Evolutionary conservation across 1,140 invertebrate genomes (phyloP).

Genomic region (Apis florea): DNA sequence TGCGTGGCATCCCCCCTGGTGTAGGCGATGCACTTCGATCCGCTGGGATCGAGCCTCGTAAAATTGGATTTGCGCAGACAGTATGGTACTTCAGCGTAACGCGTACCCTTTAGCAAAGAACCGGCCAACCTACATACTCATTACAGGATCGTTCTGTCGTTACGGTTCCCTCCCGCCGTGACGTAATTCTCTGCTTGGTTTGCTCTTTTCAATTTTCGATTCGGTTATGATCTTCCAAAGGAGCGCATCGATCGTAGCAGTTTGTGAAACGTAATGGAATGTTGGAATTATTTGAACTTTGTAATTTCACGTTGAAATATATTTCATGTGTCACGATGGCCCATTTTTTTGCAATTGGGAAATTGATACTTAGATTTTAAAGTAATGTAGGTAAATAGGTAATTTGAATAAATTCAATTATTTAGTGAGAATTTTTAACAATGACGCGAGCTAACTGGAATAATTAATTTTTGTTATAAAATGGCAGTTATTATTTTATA

Average conservation of each 20-base stretch:
- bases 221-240: background rate
- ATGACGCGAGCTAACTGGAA: too few relatives aligned
- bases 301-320: too few relatives aligned
- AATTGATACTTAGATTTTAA: too few relatives aligned
- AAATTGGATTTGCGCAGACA: conserved; percentile 63
- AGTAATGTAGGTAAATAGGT: too few relatives aligned
- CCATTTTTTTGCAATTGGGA: too few relatives aligned
- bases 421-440: too few relatives aligned
- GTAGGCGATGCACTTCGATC: conserved; percentile 63
- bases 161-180: background rate
- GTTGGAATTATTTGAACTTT: too few relatives aligned
- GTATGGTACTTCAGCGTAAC: conserved; percentile 20
- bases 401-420: too few relatives aligned
- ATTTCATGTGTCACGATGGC: too few relatives aligned
- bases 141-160: conserved; percentile 1
- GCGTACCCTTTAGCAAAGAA: conserved; percentile 9
- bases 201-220: background rate
- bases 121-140: background rate
- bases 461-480: too few relatives aligned
- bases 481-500: too few relatives aligned
- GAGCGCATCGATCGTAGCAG: background rate
- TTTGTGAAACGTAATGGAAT: background rate
- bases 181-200: background rate
- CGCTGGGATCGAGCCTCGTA: conserved; percentile 63
- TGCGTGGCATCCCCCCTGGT: conserved; percentile 54